Evolutionary conservation across 1,140 invertebrate species (phyloP).

Genomic region (Caenorhabditis latens): DNA sequence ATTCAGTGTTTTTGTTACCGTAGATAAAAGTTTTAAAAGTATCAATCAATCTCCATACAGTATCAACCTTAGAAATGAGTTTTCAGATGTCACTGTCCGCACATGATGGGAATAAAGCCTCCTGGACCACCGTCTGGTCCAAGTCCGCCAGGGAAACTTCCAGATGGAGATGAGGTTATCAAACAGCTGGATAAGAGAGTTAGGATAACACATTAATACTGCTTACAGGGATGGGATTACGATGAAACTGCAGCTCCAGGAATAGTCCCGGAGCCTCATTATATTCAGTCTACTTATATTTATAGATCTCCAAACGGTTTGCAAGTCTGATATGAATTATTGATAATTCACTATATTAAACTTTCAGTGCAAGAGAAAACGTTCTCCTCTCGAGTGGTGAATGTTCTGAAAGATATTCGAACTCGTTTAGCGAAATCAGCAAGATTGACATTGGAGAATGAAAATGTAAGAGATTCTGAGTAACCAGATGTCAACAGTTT

Average conservation of each 20-base stretch:
- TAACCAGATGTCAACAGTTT: neutral
- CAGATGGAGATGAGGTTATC: constrained; percentile 52
- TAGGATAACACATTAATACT: neutral
- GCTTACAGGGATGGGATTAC: constrained; percentile 57
- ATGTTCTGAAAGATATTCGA: constrained; percentile 36
- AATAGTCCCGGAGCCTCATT: constrained; percentile 53
- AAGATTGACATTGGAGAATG: constrained; percentile 58
- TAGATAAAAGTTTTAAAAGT: too few relatives aligned
- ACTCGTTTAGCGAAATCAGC: constrained; percentile 24
- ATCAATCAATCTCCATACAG: too few relatives aligned
- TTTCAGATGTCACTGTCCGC: constrained; percentile 61
- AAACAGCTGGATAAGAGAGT: neutral
- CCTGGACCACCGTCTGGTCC: constrained; percentile 39
- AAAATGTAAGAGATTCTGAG: constrained; percentile 47
- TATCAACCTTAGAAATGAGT: neutral
- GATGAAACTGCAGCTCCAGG: constrained; percentile 59
- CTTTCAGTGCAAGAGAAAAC: constrained; percentile 58
- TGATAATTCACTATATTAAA: neutral
- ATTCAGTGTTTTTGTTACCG: too few relatives aligned
- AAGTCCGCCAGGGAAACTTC: constrained; percentile 28
- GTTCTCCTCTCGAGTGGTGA: constrained; percentile 37
- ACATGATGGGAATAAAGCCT: constrained; percentile 37
- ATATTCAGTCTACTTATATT: constrained; percentile 54
- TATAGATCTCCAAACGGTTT: constrained; percentile 49
- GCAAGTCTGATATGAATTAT: too few relatives aligned